phyloP scores from a whole-genome alignment of 2,113 vertebrate genomes.

The Petaurus breviceps region DNA sequence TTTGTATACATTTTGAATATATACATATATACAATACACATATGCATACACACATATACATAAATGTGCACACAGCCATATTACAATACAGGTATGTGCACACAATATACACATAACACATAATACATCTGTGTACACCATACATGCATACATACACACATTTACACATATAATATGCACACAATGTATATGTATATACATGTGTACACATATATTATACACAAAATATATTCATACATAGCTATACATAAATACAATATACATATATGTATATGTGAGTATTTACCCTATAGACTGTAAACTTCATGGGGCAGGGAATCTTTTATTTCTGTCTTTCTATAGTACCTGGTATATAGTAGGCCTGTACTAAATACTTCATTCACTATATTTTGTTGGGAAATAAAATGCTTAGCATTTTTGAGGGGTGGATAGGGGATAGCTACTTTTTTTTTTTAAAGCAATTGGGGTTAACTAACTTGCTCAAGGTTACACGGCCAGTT shows the following conservation, averaged over 20 bases:
- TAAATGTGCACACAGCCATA: background rate
- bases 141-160: background rate
- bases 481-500: too few relatives aligned
- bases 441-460: too few relatives aligned
- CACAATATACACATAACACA: background rate
- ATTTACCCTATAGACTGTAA: background rate
- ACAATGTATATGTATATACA: too few relatives aligned
- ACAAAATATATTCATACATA: background rate
- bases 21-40: slow-evolving; percentile 26
- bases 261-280: background rate
- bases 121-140: slow-evolving; percentile 10
- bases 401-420: background rate
- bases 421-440: background rate
- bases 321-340: background rate
- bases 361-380: background rate
- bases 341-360: background rate
- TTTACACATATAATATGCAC: slow-evolving; percentile 23
- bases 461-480: too few relatives aligned
- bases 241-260: background rate
- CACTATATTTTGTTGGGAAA: background rate
- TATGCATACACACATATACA: background rate
- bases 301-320: background rate
- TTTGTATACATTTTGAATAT: background rate
- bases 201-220: too few relatives aligned
- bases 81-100: slow-evolving; percentile 38